Evolutionary conservation across 2,888 invertebrate genomes (phyloP), one percentile per base, ranked within the genome.

Genomic region (Lingula anatina): DNA sequence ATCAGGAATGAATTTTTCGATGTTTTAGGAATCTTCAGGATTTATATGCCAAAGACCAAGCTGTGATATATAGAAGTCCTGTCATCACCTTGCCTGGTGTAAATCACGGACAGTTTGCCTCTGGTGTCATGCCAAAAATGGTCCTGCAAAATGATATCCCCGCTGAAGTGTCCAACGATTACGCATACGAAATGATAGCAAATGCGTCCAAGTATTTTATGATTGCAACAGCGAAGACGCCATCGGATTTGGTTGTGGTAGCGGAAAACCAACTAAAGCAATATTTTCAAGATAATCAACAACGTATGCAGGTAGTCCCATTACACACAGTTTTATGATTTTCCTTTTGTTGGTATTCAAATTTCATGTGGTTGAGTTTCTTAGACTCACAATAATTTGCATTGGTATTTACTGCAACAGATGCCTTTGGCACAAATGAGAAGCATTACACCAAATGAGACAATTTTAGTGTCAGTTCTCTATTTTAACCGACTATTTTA

Each of bases 41-140:
- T 5, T 42, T 51, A 26, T 46, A 55, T 20, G 20, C 23, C 2
- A 49, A 28, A 5, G 26, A 44, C 5, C 12, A 49, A n/a, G 50
- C 36, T 12, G 38, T 52, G 5, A 56, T 55, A 23, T 63, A 57
- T 49, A 49, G 43, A 9, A 62, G 50, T 9, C 64, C 64, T 1
- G 64, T 64, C 5, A 50, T 66, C n/a, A 55, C 61, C 9, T 55
- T 66, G 53, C 47, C 40, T 20, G 63, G 64, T 2, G 42, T 61
- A 20, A 60, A 59, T 35, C 66, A 66, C 26, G 63, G 57, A 1
- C 61, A 62, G 43, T 66, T 63, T 49, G 62, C 62, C 20, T 60
- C 62, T 1, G 65, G 65, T 25, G 18, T 31, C n/a, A 62, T 66
- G 60, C 64, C 65, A 0, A 36, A 38, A 2, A 15, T 27, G 18